Conservation (phyloP, 2,113 vertebrate species). For the Illadopsis cleaveri region DNA sequence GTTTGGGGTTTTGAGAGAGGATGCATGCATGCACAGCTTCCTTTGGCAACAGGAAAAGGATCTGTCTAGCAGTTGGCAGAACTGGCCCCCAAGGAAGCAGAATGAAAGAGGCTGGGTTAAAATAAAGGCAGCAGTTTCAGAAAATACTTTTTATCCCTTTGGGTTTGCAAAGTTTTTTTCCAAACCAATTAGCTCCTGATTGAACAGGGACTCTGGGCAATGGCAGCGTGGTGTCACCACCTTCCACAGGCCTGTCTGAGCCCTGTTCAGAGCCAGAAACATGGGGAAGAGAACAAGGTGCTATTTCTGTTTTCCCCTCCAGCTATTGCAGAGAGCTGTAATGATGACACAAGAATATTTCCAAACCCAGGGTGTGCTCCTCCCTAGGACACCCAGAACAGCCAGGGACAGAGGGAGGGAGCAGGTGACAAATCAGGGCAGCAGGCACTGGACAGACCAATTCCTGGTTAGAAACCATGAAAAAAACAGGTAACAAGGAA, state of each 20-base stretch:
- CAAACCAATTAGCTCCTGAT: not conserved
- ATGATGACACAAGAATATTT: not conserved
- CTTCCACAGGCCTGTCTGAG: not conserved
- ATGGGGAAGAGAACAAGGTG: not conserved
- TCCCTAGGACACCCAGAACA: not conserved
- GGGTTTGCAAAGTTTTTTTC: not conserved
- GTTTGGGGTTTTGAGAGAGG: not conserved
- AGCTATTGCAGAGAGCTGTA: not conserved
- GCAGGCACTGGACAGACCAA: not conserved
- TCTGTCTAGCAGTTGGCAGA: not conserved
- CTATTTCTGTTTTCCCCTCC: not conserved
- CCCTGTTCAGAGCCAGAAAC: not conserved
- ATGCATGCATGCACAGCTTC: not conserved
- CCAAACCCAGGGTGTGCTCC: not conserved
- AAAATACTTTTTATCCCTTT: not conserved
- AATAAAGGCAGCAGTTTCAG: not conserved
- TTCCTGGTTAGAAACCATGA: not conserved
- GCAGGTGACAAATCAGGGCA: not conserved
- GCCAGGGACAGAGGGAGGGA: not conserved
- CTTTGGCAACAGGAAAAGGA: not conserved
- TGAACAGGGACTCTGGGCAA: not conserved
- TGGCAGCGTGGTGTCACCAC: accelerated
- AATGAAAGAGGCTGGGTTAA: not conserved
- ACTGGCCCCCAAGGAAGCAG: not conserved
- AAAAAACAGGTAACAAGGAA: not conserved